Base-by-base conservation (phyloP, 2,888 invertebrate genomes). In the Colostygia pectinataria region DNA sequence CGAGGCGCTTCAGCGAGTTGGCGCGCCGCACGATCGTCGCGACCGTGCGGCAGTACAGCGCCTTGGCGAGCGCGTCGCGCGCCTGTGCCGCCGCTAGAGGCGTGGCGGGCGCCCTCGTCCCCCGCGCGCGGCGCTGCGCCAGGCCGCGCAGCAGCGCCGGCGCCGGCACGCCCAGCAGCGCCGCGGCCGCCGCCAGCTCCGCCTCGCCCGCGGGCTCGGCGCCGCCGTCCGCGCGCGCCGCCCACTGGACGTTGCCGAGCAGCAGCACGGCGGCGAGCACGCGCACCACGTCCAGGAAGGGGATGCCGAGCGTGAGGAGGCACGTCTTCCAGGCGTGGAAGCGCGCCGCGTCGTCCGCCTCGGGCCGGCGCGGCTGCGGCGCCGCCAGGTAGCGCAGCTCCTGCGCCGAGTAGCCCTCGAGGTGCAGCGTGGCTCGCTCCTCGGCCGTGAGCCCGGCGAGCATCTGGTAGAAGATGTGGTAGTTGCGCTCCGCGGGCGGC, bases 401-500 rank as follows among this genome's bases (percentile, higher is more conserved):
- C 53, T 94, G 93, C 8, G 96, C 92, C 28, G 95, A 93, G 79
- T 96, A 96, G 3, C 96, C 96, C 70, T 97, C 96, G 56, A 98
- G 90, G 76, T 97, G 96, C 20, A 98, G 91, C 85, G 96, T 96
- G 10, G 94, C 93, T 79, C 64, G 95, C 94, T 98, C 98, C 62
- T 98, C 98, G 42, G 93, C 89, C 31, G 95, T 94, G 15, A 98
- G 92, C 0, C 98, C 98, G 10, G 97, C 97, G 66, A 98, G 90
- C 85, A 98, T 95, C 91, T 98, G 98, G 90, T 98, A 98, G 90
- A 98, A 98, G 69, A 98, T 97, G 82, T 98, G 98, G 85, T 97
- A 98, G 90, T 98, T 98, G 78, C 97, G 97, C 87, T 98, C 98
- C 71, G 94, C 94, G 9, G 95, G 92, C 65, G 96, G 91, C 13